phyloP scores from a whole-genome alignment of 2,888 invertebrate genomes.

The Drosophila ezoana region DNA sequence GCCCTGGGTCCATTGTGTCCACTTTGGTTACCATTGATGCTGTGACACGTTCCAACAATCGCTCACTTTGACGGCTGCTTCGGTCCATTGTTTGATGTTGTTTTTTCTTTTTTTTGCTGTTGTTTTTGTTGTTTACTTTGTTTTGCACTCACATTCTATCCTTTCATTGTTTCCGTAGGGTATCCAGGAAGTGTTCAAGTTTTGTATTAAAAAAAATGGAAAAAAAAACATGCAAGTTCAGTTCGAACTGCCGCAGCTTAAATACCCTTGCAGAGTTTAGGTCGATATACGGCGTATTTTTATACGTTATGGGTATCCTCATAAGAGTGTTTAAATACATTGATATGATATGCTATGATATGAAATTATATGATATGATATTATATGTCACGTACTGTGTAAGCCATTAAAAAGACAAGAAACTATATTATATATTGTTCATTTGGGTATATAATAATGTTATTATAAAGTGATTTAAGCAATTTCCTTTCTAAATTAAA shows the following conservation, averaged over 20 bases:
- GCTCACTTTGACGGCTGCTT: conserved; percentile 71
- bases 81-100: conserved; percentile 49
- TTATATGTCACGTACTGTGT: too few relatives aligned
- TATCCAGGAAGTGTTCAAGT: conserved; percentile 5
- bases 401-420: too few relatives aligned
- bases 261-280: neutral
- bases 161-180: conserved; percentile 26
- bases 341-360: too few relatives aligned
- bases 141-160: conserved; percentile 13
- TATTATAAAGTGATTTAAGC: too few relatives aligned
- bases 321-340: too few relatives aligned
- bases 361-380: too few relatives aligned
- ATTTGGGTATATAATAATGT: too few relatives aligned
- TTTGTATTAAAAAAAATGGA: conserved; percentile 2
- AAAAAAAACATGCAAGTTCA: neutral
- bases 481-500: too few relatives aligned
- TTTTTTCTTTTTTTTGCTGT: conserved; percentile 2
- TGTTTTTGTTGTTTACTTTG: neutral
- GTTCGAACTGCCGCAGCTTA: neutral
- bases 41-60: conserved; percentile 68
- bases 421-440: too few relatives aligned
- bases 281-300: too few relatives aligned
- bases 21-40: conserved; percentile 67
- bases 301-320: too few relatives aligned
- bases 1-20: conserved; percentile 27